phyloP scores from a whole-genome alignment of 2,797 vertebrate genomes.

The Falco naumanni region DNA sequence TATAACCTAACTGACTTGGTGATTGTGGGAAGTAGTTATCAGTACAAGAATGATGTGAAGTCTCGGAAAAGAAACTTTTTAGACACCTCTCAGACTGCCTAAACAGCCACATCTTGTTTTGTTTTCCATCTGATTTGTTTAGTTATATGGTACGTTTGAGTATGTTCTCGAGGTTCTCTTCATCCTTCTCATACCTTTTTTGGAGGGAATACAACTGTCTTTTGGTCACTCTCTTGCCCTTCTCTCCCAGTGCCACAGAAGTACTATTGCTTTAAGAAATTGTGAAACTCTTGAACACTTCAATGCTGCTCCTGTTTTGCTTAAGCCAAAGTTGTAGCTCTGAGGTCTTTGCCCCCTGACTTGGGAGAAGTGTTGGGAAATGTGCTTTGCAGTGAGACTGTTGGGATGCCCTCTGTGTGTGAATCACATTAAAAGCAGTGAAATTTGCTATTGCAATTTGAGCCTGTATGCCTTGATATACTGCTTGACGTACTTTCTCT shows the following conservation, averaged over 20 bases:
- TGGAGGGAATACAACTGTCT: background rate
- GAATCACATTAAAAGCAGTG: background rate
- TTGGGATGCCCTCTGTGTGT: background rate
- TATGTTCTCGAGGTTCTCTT: background rate
- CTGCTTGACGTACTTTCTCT: background rate
- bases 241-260: background rate
- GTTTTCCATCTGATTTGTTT: background rate
- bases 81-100: background rate
- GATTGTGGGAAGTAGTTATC: background rate
- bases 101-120: background rate
- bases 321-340: background rate
- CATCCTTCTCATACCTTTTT: background rate
- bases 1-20: background rate
- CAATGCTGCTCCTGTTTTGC: background rate
- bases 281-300: background rate
- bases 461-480: background rate
- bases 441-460: background rate
- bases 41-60: background rate
- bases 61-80: background rate
- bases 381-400: accelerated
- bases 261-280: background rate
- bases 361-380: background rate
- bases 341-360: background rate
- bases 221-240: background rate
- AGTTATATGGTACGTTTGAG: background rate